Base-by-base conservation (phyloP, 2,113 vertebrate species). In the Carettochelys insculpta region DNA sequence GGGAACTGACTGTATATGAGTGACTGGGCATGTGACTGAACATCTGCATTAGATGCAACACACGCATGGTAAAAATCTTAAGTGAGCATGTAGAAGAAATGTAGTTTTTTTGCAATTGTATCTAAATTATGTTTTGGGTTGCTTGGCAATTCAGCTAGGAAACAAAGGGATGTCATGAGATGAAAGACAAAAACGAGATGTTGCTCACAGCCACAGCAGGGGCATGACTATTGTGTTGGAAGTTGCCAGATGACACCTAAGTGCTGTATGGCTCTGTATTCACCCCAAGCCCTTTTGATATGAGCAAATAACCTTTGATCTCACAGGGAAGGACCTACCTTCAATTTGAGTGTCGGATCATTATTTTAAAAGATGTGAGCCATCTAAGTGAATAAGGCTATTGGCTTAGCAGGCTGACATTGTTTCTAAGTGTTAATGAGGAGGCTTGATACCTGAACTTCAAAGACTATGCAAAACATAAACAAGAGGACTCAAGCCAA, bases 301-400 rank as follows among this genome's bases (percentile, higher is more conserved):
- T 86, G 86, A 90, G 76, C 95, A 91, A 85, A 82, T 54, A 87
- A 61, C 2, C 95, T 95, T 95, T 95, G 92, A 95, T 88, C 90
- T 88, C 83, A 24, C 48, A 78, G 73, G 9, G 2, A 6, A 34
- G 53, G 87, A 87, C 45, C 71, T 56, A 78, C 48, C 65, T 51
- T 50, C 38, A 56, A 1, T 48, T 13, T 13, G 25, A 13, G 9
- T 38, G 12, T 41, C 7, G 11, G n/a, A 11, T 43, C 43, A 27
- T 45, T 45, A 14, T 75, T 75, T 50, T 50, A 11, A 75, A 75
- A 43, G 43, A 75, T 75, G 41, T 43, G 41, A 45, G 13, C 41
- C 41, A 12, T 75, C 41, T 45, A 75, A 45, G 25, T 27, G 41
- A 75, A 75, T 45, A 75, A 75, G 22, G 41, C 41, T 75, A 27